phyloP scores from a whole-genome alignment of 2,888 invertebrate genomes.

The Oscheius onirici region DNA sequence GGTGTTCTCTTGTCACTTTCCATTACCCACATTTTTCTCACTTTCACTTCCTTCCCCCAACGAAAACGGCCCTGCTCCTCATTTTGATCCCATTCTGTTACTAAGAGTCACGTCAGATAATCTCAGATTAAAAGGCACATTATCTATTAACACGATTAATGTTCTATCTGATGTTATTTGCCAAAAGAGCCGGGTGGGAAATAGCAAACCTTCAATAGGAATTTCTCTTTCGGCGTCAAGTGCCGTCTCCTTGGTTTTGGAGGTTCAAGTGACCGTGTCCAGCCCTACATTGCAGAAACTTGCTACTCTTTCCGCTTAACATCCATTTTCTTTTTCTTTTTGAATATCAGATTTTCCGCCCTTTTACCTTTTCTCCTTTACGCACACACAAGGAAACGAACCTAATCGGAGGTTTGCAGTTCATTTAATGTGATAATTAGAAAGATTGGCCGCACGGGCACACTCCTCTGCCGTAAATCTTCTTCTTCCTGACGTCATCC shows the following conservation, averaged over 20 bases:
- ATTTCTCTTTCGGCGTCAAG: neutral
- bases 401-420: slow-evolving; percentile 22
- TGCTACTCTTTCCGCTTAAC: neutral
- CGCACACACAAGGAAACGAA: slow-evolving; percentile 4
- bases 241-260: slow-evolving; percentile 23
- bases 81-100: too few relatives aligned
- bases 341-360: neutral
- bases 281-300: neutral
- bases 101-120: too few relatives aligned
- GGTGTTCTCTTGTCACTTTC: too few relatives aligned
- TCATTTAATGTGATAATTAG: slow-evolving; percentile 33
- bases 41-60: too few relatives aligned
- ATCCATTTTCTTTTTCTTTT: neutral
- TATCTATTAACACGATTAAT: too few relatives aligned
- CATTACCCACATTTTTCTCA: too few relatives aligned
- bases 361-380: neutral
- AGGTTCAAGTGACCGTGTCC: slow-evolving; percentile 25
- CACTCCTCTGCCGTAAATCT: slow-evolving; percentile 24
- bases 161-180: too few relatives aligned
- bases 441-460: slow-evolving; percentile 29
- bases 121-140: too few relatives aligned
- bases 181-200: too few relatives aligned
- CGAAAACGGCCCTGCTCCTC: too few relatives aligned
- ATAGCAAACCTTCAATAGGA: too few relatives aligned
- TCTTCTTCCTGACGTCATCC: slow-evolving; percentile 25